Conservation (phyloP, 2,113 vertebrate genomes). For the Rhinoderma darwinii region DNA sequence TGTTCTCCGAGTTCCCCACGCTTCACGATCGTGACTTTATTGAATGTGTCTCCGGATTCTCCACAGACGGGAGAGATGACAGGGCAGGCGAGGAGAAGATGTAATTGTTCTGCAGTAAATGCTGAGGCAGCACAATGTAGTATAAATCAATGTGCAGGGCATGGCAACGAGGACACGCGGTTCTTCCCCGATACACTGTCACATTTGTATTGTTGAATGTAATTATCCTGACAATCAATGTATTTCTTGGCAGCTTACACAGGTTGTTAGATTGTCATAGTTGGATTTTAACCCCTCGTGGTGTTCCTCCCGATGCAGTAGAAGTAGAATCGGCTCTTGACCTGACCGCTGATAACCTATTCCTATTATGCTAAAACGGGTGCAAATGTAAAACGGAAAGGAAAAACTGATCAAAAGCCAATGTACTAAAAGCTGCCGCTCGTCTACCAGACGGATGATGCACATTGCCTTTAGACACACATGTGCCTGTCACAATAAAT, state of each 20-base stretch:
- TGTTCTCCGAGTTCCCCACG: background rate
- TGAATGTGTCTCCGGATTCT: background rate
- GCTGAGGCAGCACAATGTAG: background rate
- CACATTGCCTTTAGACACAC: too few species aligned
- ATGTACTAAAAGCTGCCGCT: background rate
- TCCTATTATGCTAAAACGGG: background rate
- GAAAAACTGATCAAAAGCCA: background rate
- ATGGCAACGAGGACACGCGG: background rate
- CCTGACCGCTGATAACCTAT: background rate
- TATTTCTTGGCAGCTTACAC: background rate
- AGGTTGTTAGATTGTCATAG: background rate
- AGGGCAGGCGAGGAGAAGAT: background rate
- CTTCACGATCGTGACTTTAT: background rate
- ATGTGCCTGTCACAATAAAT: too few species aligned
- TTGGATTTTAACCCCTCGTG: background rate
- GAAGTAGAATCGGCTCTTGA: background rate
- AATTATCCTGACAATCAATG: background rate
- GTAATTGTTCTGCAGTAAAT: conserved; percentile 1
- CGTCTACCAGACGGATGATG: too few species aligned
- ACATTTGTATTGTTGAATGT: background rate
- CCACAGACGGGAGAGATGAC: background rate
- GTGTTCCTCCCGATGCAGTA: background rate
- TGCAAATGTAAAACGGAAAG: background rate
- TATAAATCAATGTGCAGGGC: conserved; percentile 2
- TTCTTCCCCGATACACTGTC: background rate